A percentile compares a stretch with the other conserved stretches of the same genome.
phyloP scores from a whole-genome alignment of 2,113 vertebrate genomes.

The Gorsachius goisagi region DNA sequence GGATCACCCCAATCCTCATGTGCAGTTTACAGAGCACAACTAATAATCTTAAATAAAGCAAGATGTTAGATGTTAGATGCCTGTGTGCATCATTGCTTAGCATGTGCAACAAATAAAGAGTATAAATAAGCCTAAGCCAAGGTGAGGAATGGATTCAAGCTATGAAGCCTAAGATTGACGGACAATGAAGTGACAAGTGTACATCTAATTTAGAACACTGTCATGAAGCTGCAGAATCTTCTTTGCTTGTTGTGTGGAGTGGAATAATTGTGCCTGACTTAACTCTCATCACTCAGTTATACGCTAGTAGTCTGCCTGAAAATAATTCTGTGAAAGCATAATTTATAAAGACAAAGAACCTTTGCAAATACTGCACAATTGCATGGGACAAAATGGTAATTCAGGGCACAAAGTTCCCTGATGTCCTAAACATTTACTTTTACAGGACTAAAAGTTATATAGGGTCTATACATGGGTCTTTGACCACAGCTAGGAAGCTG shows the following conservation, averaged over 20 bases:
- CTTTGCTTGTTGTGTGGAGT: conserved; percentile 10
- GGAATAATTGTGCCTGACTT: conserved; percentile 24
- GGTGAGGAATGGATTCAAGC: not conserved
- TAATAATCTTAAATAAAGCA: not conserved
- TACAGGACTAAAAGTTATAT: not conserved
- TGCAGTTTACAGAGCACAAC: not conserved
- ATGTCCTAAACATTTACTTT: not conserved
- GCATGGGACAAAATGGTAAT: not conserved
- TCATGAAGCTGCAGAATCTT: conserved; percentile 4
- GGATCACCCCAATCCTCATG: not conserved
- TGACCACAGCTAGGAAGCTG: not conserved
- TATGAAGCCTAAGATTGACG: not conserved
- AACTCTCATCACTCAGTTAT: not conserved
- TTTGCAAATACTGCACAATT: not conserved
- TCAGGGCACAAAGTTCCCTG: not conserved
- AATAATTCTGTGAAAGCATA: not conserved
- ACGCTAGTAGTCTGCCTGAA: not conserved
- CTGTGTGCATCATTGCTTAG: not conserved
- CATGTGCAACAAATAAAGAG: not conserved
- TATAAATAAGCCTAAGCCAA: not conserved
- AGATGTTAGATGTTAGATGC: not conserved
- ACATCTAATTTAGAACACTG: conserved; percentile 6
- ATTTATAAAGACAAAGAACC: not conserved
- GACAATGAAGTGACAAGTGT: conserved; percentile 30
- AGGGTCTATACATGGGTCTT: not conserved